phyloP scores from a whole-genome alignment of 2,797 vertebrate genomes.

The Amblyraja radiata region DNA sequence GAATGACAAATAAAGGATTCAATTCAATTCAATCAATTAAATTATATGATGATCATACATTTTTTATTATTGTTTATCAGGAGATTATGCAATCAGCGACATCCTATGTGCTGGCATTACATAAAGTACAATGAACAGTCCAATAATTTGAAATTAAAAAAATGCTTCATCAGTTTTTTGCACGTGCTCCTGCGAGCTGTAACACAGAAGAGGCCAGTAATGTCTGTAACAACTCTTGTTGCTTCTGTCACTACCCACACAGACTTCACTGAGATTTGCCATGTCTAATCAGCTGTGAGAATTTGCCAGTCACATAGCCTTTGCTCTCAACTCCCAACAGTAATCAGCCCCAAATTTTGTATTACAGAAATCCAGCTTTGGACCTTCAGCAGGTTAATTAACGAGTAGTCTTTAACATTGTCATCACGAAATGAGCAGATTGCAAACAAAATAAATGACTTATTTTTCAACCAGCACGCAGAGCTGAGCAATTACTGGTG shows the following conservation, averaged over 20 bases:
- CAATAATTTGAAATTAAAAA: not conserved
- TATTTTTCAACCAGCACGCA: not conserved
- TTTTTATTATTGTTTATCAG: not conserved
- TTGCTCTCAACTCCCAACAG: conserved; percentile 19
- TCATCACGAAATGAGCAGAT: not conserved
- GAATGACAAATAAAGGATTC: no score
- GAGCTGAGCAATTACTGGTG: not conserved
- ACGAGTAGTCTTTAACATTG: conserved; percentile 6
- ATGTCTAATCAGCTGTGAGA: not conserved
- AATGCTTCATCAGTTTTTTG: not conserved
- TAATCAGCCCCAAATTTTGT: conserved; percentile 27
- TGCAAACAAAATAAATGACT: not conserved
- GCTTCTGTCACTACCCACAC: not conserved
- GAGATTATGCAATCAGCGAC: not conserved
- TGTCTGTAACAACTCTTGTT: not conserved
- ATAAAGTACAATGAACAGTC: not conserved
- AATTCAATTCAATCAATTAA: no score
- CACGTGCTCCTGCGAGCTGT: not conserved
- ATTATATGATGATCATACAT: not conserved
- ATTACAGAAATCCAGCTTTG: not conserved
- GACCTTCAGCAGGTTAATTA: conserved; percentile 29
- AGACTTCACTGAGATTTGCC: not conserved
- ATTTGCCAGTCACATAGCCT: not conserved
- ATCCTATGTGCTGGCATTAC: not conserved
- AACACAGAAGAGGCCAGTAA: not conserved